Base-by-base conservation (phyloP, 2,888 invertebrate species). In the Dermolepida albohirtum region DNA sequence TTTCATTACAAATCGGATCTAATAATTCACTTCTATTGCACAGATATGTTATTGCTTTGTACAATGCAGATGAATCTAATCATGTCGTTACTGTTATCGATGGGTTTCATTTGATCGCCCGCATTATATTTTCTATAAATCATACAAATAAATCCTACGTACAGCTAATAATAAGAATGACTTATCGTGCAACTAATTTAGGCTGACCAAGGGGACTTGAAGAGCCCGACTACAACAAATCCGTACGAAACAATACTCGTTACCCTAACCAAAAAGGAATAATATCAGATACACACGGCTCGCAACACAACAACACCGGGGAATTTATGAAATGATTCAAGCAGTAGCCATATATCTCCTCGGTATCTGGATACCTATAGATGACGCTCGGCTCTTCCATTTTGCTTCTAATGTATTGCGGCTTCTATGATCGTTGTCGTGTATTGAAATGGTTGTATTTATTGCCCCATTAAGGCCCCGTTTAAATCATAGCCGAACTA, bases 391-490 rank as follows among this genome's bases (percentile, higher is more conserved):
- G 77, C 75, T 75, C 76, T 78, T 78, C 78, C 78, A 78, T 78
- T 79, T 77, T 76, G 75, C 79, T 78, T 77, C 78, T 80, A 80
- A 80, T 79, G 79, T 79, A 80, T 80, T 79, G 79, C 79, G 77
- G 78, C 79, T 78, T 79, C 79, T 79, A 79, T 81, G 82, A 82
- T 82, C 82, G 82, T 80, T 81, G 81, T 81, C 79, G 80, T 78
- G 82, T 85, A 86, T 86, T 86, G 86, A 86, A 86, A 86, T 85
- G 84, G 84, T 81, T 83, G 84, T 86, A 86, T 86, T 86, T 86
- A 86, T 86, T 85, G 86, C 84, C 85, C 86, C 86, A 87, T 86
- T 86, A 87, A 86, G 86, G 85, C 83, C 80, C 83, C 81, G 84
- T 83, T 86, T 86, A 86, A 87, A 86, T 86, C 86, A 86, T 86